A percentile compares a stretch with the other conserved stretches of the same genome.
phyloP scores from a whole-genome alignment of 2,888 invertebrate species.

The Cryptophagus acutangulus region DNA sequence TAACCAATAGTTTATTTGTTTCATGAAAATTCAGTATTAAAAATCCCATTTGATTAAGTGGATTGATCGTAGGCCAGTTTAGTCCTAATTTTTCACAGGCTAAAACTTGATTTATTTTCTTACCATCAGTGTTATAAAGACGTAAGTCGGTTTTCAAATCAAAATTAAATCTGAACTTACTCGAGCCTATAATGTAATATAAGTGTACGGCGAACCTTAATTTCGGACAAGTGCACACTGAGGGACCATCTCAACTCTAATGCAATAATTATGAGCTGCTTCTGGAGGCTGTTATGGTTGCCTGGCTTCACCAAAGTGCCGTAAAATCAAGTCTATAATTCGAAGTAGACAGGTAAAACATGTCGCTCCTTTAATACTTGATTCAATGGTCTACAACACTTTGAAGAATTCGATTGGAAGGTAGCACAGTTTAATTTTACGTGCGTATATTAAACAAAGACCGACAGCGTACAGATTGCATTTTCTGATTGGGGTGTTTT shows the following conservation, averaged over 20 bases:
- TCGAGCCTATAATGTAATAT: background rate
- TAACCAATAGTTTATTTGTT: too few species aligned
- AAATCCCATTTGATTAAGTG: too few species aligned
- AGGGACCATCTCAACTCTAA: conserved; percentile 11
- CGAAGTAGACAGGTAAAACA: conserved; percentile 27
- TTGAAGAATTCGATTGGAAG: background rate
- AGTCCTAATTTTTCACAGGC: too few species aligned
- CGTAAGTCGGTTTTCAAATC: too few species aligned
- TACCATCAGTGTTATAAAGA: too few species aligned
- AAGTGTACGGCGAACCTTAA: conserved; percentile 15
- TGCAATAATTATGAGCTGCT: conserved; percentile 30
- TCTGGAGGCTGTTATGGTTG: conserved; percentile 17
- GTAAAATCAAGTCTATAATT: conserved; percentile 27
- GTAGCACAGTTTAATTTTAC: too few species aligned
- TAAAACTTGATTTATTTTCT: too few species aligned
- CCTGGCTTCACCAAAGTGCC: conserved; percentile 21
- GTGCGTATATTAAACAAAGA: background rate
- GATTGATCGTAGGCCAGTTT: too few species aligned
- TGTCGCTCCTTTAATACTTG: conserved; percentile 17
- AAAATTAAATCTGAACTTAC: background rate
- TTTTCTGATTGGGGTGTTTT: background rate
- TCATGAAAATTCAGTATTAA: too few species aligned
- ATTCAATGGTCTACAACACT: conserved; percentile 18
- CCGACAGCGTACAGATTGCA: conserved; percentile 2
- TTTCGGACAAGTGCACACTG: conserved; percentile 16